Evolutionary conservation across 1,140 invertebrate genomes (phyloP), one percentile per base, ranked within the genome.

Genomic region (Pissodes strobi): DNA sequence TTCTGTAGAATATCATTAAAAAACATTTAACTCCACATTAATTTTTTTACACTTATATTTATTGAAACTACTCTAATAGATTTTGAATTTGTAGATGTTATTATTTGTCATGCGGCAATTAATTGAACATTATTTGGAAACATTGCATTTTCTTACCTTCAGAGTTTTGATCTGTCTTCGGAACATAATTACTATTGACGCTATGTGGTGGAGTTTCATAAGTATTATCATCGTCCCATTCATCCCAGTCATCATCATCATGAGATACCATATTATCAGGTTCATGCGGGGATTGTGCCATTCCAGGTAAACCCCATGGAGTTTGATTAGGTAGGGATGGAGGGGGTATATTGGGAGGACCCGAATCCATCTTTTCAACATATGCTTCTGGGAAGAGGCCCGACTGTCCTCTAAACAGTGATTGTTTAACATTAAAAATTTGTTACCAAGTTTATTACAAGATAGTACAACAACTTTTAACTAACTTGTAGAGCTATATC

Each of bases 311-410:
- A 25, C 52, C 60, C 70, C 64, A 70, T 13, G 59, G 58, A 18
- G 49, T 46, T 72, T 65, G 82, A 77, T 12, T 57, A 2, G 79
- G 79, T 62, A 80, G 76, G 10, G 78, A 71, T 12, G 81, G 81
- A 18, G 72, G 61, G 19, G 74, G 71, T 12, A 73, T 70, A 45
- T 41, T 66, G 23, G 71, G 74, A 59, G 48, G 77, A 2, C 58
- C 39, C 72, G 58, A 75, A 74, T 19, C 77, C 6, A 85, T 67
- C 75, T 80, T 80, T 67, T 76, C 88, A 30, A 97, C 93, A 83
- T 97, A 98, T 9, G 92, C 90, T 67, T 93, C 93, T 57, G 95
- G 95, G 79, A 98, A 95, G 13, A 97, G 82, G 3, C 95, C 95
- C 38, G 88, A 89, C 74, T 92, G 82, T 5, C 52, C 93, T 90